A percentile compares a stretch with the other conserved stretches of the same genome.
These are phyloP conservation scores for Enhydra lutris DNA, from an alignment of 2,113 vertebrate genomes.

Conservation along the genomic window DNA sequence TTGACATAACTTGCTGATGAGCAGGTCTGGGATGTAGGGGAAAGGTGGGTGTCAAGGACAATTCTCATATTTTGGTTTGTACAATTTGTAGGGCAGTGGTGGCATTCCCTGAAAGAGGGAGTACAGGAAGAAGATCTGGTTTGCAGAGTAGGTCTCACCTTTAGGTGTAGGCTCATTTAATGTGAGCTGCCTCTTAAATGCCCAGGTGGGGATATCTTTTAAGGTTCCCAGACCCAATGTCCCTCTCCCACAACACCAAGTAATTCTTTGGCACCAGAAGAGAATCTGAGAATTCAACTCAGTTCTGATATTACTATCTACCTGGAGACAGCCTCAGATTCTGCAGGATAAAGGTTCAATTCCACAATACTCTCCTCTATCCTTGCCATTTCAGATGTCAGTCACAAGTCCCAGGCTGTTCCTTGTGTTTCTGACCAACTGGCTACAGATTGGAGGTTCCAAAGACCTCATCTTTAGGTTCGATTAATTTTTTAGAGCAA, in stretches of 20 bases:
- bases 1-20: background rate
- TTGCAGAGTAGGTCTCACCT: background rate
- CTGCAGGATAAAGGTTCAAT: background rate
- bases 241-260: background rate
- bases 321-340: background rate
- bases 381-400: background rate
- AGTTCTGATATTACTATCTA: background rate
- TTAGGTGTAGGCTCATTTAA: background rate
- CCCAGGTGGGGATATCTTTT: background rate
- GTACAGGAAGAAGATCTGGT: background rate
- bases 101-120: background rate
- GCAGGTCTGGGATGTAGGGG: background rate
- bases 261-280: background rate
- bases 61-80: background rate
- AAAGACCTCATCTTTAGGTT: background rate
- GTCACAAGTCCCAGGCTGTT: background rate
- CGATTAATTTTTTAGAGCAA: background rate
- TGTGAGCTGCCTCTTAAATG: background rate
- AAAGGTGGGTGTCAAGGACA: background rate
- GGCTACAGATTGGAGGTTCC: background rate
- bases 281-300: background rate
- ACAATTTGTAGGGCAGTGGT: background rate
- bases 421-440: background rate
- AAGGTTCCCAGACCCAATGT: background rate
- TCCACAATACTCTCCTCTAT: background rate